Conservation (phyloP, 1,140 invertebrate genomes). For the Drosophila persimilis region DNA sequence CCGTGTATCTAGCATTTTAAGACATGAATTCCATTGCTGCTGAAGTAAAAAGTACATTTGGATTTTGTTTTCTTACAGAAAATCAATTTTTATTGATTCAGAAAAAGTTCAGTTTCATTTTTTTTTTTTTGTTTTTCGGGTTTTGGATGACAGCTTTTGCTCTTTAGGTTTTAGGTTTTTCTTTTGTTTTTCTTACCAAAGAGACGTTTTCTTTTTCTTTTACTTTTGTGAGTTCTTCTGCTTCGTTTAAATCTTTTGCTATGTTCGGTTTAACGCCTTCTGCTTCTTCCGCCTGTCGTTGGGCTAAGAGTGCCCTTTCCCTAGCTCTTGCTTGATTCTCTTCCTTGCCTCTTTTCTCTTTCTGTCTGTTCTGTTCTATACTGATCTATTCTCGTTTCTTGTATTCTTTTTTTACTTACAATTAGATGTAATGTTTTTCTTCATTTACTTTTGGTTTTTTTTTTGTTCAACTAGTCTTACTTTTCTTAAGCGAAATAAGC, state of each 20-base stretch:
- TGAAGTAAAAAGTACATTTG: constrained; percentile 26
- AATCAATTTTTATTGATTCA: constrained; percentile 83
- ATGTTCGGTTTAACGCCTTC: constrained; percentile 59
- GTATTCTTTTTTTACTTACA: constrained; percentile 56
- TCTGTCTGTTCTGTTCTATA: constrained; percentile 33
- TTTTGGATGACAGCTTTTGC: constrained; percentile 78
- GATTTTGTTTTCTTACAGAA: constrained; percentile 81
- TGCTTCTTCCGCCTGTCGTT: constrained; percentile 12
- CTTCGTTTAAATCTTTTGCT: constrained; percentile 65
- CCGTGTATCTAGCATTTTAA: too few relatives aligned
- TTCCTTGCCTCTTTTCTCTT: constrained; percentile 15
- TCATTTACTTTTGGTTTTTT: constrained; percentile 45
- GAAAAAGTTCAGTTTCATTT: constrained; percentile 80
- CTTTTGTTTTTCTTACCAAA: constrained; percentile 57
- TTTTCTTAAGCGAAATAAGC: constrained; percentile 80
- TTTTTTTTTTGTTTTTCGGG: constrained; percentile 52
- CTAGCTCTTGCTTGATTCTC: constrained; percentile 37
- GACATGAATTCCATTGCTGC: too few relatives aligned
- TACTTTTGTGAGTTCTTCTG: constrained; percentile 39
- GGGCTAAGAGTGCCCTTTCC: constrained; percentile 25
- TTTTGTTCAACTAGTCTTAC: constrained; percentile 78
- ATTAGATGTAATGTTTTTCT: constrained; percentile 62
- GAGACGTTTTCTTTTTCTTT: constrained; percentile 58
- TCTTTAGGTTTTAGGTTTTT: constrained; percentile 58
- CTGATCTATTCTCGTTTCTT: constrained; percentile 50